Percentiles rank a stretch among this genome's conserved stretches.
Evolutionary conservation across 2,797 vertebrate species (phyloP).

Genomic region (Thamnophis elegans): DNA sequence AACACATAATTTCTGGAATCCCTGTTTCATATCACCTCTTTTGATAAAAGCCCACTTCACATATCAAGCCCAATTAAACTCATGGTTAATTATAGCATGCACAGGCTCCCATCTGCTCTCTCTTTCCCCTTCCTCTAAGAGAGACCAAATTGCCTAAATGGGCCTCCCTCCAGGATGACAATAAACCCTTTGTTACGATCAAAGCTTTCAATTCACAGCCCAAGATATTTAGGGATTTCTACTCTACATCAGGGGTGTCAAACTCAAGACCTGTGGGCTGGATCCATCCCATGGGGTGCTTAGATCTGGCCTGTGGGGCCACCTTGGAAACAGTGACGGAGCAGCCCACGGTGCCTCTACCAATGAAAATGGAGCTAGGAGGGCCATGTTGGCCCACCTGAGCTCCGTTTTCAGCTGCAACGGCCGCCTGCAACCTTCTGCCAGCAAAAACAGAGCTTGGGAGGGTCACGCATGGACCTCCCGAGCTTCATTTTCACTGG

Average conservation of each 20-base stretch:
- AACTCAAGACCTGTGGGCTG: not conserved
- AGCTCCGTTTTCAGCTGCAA: no score
- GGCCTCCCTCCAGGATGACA: not conserved
- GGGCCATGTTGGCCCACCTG: no score
- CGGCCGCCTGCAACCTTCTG: no score
- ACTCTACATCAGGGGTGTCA: not conserved
- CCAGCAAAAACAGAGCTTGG: no score
- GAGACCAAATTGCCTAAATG: not conserved
- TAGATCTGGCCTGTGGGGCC: no score
- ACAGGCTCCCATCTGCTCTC: not conserved
- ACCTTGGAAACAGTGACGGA: no score
- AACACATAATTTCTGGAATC: not conserved
- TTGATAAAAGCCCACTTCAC: not conserved
- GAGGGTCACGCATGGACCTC: no score
- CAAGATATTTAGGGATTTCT: not conserved
- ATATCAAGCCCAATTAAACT: not conserved
- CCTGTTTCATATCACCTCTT: not conserved
- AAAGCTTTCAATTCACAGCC: not conserved
- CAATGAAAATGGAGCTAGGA: no score
- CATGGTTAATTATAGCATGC: not conserved
- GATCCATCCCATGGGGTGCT: no score
- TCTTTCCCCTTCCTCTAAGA: not conserved
- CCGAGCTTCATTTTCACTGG: no score
- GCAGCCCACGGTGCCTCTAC: no score
- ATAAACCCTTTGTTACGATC: not conserved